Evolutionary conservation across 2,797 vertebrate species (phyloP).

Genomic region (Nyctibius grandis): DNA sequence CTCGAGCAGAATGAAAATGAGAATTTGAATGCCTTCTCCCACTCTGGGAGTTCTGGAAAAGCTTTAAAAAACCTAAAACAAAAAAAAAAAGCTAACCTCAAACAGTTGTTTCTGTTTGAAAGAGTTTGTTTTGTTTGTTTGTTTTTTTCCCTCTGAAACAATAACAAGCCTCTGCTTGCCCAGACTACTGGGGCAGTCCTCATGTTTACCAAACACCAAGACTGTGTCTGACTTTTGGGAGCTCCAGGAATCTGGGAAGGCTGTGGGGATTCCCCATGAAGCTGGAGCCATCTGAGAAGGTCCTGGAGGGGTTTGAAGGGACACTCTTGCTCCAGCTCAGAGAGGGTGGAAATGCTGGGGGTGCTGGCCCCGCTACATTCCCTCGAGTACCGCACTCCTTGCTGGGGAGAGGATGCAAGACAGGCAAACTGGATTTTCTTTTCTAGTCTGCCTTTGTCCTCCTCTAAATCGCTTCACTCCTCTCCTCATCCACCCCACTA

Average conservation of each 20-base stretch:
- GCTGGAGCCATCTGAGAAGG: background rate
- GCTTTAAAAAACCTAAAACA: background rate
- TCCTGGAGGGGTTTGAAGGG: background rate
- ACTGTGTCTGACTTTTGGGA: background rate
- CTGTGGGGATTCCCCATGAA: background rate
- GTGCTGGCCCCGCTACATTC: too few relatives aligned
- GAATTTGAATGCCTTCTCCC: background rate
- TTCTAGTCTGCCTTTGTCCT: background rate
- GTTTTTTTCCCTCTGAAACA: background rate
- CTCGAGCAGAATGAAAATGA: background rate
- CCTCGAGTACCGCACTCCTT: background rate
- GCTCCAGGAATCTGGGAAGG: background rate
- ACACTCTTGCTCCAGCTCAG: rapidly evolving
- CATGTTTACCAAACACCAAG: rapidly evolving
- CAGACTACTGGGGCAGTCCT: background rate
- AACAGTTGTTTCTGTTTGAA: background rate
- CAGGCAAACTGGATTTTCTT: background rate
- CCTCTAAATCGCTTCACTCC: background rate
- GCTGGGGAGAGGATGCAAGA: background rate
- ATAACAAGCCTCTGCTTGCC: background rate
- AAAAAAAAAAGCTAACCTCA: background rate
- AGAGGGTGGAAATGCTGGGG: too few relatives aligned
- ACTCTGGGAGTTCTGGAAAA: background rate
- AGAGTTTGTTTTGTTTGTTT: background rate
- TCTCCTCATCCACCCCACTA: background rate